phyloP scores from a whole-genome alignment of 1,140 invertebrate species.

The Agraylea sexmaculata region DNA sequence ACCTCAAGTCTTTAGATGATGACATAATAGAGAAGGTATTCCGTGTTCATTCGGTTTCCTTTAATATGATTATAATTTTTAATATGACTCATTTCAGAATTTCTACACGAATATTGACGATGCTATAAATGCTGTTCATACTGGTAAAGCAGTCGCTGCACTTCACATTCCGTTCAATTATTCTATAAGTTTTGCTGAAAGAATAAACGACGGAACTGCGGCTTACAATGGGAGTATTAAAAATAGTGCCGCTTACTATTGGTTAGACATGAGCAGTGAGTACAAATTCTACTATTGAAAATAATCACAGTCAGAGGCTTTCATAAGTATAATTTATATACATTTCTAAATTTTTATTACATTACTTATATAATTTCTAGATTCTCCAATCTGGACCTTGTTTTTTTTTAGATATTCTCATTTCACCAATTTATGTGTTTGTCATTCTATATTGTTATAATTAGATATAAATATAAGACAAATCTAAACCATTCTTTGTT shows the following conservation, averaged over 20 bases:
- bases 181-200: constrained; percentile 46
- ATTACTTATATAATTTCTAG: no score
- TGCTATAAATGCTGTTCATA: constrained; percentile 47
- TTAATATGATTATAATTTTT: background rate
- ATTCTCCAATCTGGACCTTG: background rate
- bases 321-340: background rate
- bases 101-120: constrained; percentile 42
- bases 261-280: constrained; percentile 61
- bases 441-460: background rate
- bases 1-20: constrained; percentile 33
- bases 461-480: no score
- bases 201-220: constrained; percentile 41
- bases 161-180: constrained; percentile 66
- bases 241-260: constrained; percentile 32
- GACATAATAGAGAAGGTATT: constrained; percentile 27
- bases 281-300: constrained; percentile 3
- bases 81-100: constrained; percentile 30
- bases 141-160: constrained; percentile 54
- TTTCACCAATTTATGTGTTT: background rate
- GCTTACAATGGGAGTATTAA: constrained; percentile 26
- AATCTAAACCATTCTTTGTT: no score
- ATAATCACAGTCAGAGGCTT: background rate
- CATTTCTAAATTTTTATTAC: background rate
- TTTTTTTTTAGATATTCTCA: background rate
- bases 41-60: background rate